Base-by-base conservation (phyloP, 2,888 invertebrate species). In the Dioctria rufipes region DNA sequence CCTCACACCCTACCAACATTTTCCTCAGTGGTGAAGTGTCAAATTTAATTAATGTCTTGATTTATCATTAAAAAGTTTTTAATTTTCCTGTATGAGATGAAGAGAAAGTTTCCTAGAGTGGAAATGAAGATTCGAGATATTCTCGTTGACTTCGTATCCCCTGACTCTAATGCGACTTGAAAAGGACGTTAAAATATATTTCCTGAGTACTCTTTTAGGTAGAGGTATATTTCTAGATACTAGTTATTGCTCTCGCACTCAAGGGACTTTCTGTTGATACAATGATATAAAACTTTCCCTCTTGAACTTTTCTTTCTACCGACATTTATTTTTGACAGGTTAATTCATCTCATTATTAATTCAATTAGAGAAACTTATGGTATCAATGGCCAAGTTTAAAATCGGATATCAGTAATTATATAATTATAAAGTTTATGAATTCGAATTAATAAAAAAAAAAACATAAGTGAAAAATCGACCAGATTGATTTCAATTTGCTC, bases 291-390 rank as follows among this genome's bases (percentile, higher is more conserved):
- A 75, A 75, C 60, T 75, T 61, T 73, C 42, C 11, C 42, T 49
- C 8, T 3, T 42, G 75, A 60, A 61, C 60, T 75, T 75, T 60
- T 42, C 42, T 75, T 60, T 42, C 42, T 25, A 61, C 60, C 46
- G 9, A 61, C 75, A 42, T 61, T 61, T 43, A 75, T 42, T 61
- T 43, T 8, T 75, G 75, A 75, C 75, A 75, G 61, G 75, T 61
- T 61, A 60, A 75, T 60, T 75, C 75, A 42, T 61, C 46, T 43
- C 75, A 61, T 75, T 61, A 75, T 61, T 75, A 61, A 61, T 75
- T 75, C 61, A 61, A 75, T n/a, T 61, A 42, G 40, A 42, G n/a
- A 58, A 58, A 75, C 11, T 75, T 40, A 61, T 13, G 9, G 6
- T 25, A 61, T 61, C 40, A 61, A 43, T 61, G 54, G 11, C 11